Base-by-base conservation (phyloP, 2,888 invertebrate species). In the Drosophila pseudotalamancana region DNA sequence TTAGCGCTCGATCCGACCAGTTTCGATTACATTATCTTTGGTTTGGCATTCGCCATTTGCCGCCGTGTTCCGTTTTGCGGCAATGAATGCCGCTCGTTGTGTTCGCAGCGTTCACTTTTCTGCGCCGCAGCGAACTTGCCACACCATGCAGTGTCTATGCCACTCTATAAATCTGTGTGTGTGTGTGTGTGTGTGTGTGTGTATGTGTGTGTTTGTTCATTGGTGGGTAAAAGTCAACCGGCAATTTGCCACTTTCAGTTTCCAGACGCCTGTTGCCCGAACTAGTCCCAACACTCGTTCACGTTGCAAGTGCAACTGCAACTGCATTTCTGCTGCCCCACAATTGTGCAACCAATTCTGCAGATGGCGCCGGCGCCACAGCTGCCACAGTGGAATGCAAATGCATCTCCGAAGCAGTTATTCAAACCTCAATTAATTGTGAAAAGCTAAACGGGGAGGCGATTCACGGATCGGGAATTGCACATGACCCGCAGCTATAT, bases 11-110 rank as follows among this genome's bases (percentile, higher is more conserved):
- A 65, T 76, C 60, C 80, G 77, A 86, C 81, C 77, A 81, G 86
- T 82, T 84, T 86, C 84, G 87, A 86, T 84, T 80, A 86, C 87
- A 82, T 77, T 77, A 83, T 83, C 51, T 74, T 55, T 56, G 57
- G 54, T n/a, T 50, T 74, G 71, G 75, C 71, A 61, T 74, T 72
- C 74, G 72, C 62, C 73, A 51, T 49, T 60, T 55, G 55, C 76
- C 29, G n/a, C 29, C 55, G 49, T 35, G 87, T 87, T 83, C 78
- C 83, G 83, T 84, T 87, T 87, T 87, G 84, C 87, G 86, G 81
- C 83, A 83, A 83, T 83, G 82, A 83, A 83, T 86, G 87, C 77
- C 55, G 62, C 62, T 40, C 43, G 63, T 37, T 31, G 25, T 27
- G 62, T 6, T 16, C 39, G 25, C 12, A 62, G 83, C 83, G 76